Evolutionary conservation across 2,888 invertebrate species (phyloP), one percentile per base, ranked within the genome.

Genomic region (Agelastica alni): DNA sequence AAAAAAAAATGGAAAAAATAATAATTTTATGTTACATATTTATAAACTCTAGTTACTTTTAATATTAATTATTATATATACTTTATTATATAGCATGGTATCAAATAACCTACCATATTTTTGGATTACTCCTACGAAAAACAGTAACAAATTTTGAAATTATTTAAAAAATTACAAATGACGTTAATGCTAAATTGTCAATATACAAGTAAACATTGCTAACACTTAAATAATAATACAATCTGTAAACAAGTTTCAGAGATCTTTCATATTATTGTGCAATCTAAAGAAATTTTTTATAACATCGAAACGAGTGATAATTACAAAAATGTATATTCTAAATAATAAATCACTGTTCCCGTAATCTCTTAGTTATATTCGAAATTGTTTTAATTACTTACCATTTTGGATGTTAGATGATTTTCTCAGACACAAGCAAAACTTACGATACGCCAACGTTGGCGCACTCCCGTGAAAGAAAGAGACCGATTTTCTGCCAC

Each of bases 401-500:
- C 88, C 88, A 89, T 89, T 75, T 85, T 88, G 85, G 88, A 89
- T 89, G 90, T 85, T 87, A 84, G 81, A 78, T 78, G 91, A 91
- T 91, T 86, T 83, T 81, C 79, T 56, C 59, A 79, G 80, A 81
- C 83, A 82, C 81, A 82, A 80, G 80, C 80, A 82, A 85, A 83
- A 85, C 84, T 31, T 81, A 85, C 85, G 85, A 86, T 88, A 87
- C 89, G 89, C 88, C 89, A 87, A 83, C 85, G 83, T 88, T 88
- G 90, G 90, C 90, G 90, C 87, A 87, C 88, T 85, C 85, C 82
- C 85, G 83, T 83, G 85, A 90, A 91, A 90, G 88, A 81, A 69
- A 62, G 67, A 66, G 52, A 54, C 10, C 31, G 28, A 47, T 2
- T 60, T 46, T 52, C 51, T 63, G 63, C 63, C 62, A 63, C 63